Conservation (phyloP, 1,140 invertebrate genomes). For the Lepidurus packardi region DNA sequence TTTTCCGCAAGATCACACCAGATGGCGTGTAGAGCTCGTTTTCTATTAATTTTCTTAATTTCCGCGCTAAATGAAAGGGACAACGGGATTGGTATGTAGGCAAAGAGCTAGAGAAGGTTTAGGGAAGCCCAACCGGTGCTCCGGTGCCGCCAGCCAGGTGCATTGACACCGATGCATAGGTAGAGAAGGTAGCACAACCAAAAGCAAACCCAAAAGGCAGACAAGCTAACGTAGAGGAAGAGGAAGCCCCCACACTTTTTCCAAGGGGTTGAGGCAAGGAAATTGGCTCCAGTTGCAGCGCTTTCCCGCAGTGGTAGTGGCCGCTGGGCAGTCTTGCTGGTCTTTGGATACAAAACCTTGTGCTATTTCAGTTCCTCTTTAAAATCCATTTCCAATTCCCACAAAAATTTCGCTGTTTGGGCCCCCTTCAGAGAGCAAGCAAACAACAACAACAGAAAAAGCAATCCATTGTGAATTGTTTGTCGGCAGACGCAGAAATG, state of each 20-base stretch:
- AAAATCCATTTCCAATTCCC: too few species aligned
- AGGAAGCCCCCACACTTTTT: background rate
- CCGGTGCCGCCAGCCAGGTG: constrained; percentile 11
- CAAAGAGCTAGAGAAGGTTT: background rate
- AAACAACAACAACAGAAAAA: too few species aligned
- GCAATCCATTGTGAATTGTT: background rate
- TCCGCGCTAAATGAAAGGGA: background rate
- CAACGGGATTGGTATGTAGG: background rate
- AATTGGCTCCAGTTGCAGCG: too few species aligned
- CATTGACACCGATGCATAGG: constrained; percentile 9
- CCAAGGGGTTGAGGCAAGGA: too few species aligned
- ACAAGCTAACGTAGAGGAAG: background rate
- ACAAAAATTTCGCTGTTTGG: too few species aligned
- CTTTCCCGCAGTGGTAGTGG: too few species aligned
- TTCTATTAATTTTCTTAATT: background rate
- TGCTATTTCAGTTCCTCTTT: too few species aligned
- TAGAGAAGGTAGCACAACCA: background rate
- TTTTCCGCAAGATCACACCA: background rate
- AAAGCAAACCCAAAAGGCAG: background rate
- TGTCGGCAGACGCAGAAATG: background rate
- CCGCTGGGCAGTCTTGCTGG: too few species aligned
- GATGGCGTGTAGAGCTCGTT: background rate
- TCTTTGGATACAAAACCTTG: too few species aligned
- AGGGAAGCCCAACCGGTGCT: constrained; percentile 8
- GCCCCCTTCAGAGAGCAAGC: too few species aligned